These are phyloP conservation scores for Plectrocnemia conspersa DNA, from an alignment of 1,140 invertebrate genomes.

Conservation along the genomic window DNA sequence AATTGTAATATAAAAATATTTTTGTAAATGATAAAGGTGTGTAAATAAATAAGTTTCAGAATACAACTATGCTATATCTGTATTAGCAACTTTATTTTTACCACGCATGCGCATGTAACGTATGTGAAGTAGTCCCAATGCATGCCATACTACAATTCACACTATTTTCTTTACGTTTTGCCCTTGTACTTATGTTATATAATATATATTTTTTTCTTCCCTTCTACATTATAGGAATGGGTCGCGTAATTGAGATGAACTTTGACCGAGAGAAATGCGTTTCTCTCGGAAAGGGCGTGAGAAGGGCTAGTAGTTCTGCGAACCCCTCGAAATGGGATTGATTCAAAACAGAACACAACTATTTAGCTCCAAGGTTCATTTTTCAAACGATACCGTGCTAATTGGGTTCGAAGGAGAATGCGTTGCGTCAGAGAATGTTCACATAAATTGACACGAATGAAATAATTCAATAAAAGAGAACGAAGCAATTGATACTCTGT, in stretches of 20 bases:
- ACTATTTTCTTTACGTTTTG: too few relatives aligned
- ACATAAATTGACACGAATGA: neutral
- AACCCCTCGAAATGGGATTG: slow-evolving; percentile 6
- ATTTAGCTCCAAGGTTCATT: slow-evolving; percentile 12
- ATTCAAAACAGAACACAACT: slow-evolving; percentile 22
- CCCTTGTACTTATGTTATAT: too few relatives aligned
- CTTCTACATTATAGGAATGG: neutral
- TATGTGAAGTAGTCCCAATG: too few relatives aligned
- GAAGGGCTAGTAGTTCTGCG: too few relatives aligned
- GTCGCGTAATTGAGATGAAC: slow-evolving; percentile 13
- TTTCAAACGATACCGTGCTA: slow-evolving; percentile 13
- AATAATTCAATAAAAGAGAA: neutral
- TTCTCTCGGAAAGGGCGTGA: neutral
- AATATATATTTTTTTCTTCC: too few relatives aligned
- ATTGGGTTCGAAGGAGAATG: slow-evolving; percentile 16
- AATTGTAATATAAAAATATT: too few relatives aligned
- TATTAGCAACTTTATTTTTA: too few relatives aligned
- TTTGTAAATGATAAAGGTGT: too few relatives aligned
- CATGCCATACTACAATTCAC: too few relatives aligned
- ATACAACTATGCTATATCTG: too few relatives aligned
- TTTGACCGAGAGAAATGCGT: slow-evolving; percentile 6
- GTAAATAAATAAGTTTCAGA: too few relatives aligned
- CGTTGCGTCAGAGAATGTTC: neutral
- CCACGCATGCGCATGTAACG: too few relatives aligned
- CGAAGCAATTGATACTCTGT: neutral